Evolutionary conservation across 2,113 vertebrate genomes (phyloP).

Genomic region (Dermatemys mawii): DNA sequence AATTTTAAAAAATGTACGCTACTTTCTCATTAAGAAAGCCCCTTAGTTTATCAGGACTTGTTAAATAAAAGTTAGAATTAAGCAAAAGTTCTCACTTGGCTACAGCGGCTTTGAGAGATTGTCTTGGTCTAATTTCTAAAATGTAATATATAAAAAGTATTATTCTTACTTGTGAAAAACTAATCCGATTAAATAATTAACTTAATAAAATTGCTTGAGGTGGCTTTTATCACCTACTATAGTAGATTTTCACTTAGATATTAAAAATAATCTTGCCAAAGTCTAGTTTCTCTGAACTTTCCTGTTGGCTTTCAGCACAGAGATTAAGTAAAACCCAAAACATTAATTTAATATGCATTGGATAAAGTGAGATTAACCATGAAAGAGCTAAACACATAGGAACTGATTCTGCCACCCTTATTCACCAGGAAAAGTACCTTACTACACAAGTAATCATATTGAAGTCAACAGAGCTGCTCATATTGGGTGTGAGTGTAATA

Average conservation of each 20-base stretch:
- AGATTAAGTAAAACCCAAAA: not conserved
- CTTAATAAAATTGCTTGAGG: not conserved
- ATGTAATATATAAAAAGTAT: not conserved
- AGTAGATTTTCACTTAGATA: not conserved
- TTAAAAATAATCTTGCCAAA: not conserved
- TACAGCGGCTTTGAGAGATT: not conserved
- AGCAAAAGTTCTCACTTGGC: slow-evolving; percentile 4
- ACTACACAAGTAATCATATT: not conserved
- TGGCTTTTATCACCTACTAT: not conserved
- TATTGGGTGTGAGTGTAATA: not conserved
- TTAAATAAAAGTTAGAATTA: not conserved
- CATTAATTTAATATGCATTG: rapidly evolving
- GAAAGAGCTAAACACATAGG: not conserved
- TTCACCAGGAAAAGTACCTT: not conserved
- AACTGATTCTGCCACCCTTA: not conserved
- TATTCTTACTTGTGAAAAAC: slow-evolving; percentile 31
- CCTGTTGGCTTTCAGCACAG: not conserved
- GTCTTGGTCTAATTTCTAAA: not conserved
- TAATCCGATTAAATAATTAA: slow-evolving; percentile 29
- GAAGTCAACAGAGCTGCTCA: no score
- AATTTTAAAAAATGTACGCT: not conserved
- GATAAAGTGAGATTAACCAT: not conserved
- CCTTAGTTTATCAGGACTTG: not conserved
- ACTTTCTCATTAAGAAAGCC: not conserved
- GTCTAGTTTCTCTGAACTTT: not conserved